Conservation (phyloP, 53 echinoderm and acorn worm species). For the Luidia sarsii region DNA sequence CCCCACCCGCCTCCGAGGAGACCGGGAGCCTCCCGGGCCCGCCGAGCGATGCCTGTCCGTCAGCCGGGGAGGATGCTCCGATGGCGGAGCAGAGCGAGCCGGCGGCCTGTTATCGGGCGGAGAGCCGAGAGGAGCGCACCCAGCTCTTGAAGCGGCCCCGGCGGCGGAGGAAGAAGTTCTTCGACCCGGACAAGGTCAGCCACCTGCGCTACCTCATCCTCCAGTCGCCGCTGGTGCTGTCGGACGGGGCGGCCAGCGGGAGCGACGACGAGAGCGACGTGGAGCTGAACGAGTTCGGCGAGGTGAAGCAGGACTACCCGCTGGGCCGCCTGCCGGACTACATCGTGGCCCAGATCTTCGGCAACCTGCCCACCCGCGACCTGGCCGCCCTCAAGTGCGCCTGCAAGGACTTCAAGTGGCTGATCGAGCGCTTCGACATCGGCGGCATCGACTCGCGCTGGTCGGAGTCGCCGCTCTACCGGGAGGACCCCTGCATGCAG, state of each 20-base stretch:
- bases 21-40: not conserved
- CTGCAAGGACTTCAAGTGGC: slow-evolving; percentile 91
- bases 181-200: slow-evolving; percentile 69
- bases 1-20: not conserved
- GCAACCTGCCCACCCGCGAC: slow-evolving; percentile 70
- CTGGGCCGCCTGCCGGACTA: slow-evolving; percentile 74
- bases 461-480: slow-evolving; percentile 63
- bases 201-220: slow-evolving; percentile 71
- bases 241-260: slow-evolving; percentile 67
- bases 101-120: no score
- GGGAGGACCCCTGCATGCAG: slow-evolving; percentile 94
- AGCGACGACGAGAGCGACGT: slow-evolving; percentile 73
- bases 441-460: slow-evolving; percentile 72
- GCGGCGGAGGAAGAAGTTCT: slow-evolving; percentile 7
- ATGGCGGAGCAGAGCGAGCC: not conserved
- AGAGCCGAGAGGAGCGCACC: not conserved
- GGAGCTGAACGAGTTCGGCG: slow-evolving; percentile 50
- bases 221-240: slow-evolving; percentile 71
- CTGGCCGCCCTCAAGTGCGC: slow-evolving; percentile 83
- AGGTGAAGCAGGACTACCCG: slow-evolving; percentile 59
- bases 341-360: slow-evolving; percentile 83
- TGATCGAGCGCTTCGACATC: slow-evolving; percentile 85
- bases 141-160: not conserved
- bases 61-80: not conserved
- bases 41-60: not conserved